Percentiles rank a stretch among this genome's conserved stretches.
Conservation (phyloP, 2,888 invertebrate species). For the Dicyrtomina minuta region DNA sequence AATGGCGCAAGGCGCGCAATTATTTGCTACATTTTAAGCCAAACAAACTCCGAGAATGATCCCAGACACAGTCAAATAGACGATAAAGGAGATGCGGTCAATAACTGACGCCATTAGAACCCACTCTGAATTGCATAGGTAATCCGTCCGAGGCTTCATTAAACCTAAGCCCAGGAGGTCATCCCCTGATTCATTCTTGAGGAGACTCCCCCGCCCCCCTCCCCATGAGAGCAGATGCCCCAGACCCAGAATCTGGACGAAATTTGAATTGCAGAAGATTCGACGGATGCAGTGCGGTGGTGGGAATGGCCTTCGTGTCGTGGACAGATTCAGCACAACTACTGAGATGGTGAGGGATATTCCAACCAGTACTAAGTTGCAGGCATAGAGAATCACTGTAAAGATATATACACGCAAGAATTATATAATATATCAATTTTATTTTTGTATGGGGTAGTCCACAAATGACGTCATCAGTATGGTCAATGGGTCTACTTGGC, state of each 20-base stretch:
- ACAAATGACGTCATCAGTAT: too few relatives aligned
- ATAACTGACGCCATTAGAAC: too few relatives aligned
- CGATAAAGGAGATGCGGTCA: conserved; percentile 16
- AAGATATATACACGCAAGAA: too few relatives aligned
- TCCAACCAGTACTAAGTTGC: conserved; percentile 60
- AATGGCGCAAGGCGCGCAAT: too few relatives aligned
- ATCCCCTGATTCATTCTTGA: too few relatives aligned
- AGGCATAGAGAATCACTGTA: conserved; percentile 63
- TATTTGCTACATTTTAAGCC: conserved; percentile 36
- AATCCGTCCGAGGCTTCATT: too few relatives aligned
- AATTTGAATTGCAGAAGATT: conserved; percentile 49
- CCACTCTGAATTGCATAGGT: conserved; percentile 6
- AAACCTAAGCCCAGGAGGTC: too few relatives aligned
- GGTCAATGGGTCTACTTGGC: too few relatives aligned
- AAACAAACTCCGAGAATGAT: conserved; percentile 56
- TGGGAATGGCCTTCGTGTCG: conserved; percentile 58
- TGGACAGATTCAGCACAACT: conserved; percentile 61
- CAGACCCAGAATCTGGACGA: conserved; percentile 53
- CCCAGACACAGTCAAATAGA: conserved; percentile 60
- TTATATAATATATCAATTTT: too few relatives aligned
- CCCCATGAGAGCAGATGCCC: conserved; percentile 50
- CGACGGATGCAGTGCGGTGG: conserved; percentile 57
- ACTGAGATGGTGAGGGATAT: conserved; percentile 63
- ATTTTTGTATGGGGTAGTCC: too few relatives aligned
- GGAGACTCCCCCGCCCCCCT: too few relatives aligned